Evolutionary conservation across 53 echinoderm and acorn worm genomes (phyloP).

Genomic region (Zoroaster sp.): DNA sequence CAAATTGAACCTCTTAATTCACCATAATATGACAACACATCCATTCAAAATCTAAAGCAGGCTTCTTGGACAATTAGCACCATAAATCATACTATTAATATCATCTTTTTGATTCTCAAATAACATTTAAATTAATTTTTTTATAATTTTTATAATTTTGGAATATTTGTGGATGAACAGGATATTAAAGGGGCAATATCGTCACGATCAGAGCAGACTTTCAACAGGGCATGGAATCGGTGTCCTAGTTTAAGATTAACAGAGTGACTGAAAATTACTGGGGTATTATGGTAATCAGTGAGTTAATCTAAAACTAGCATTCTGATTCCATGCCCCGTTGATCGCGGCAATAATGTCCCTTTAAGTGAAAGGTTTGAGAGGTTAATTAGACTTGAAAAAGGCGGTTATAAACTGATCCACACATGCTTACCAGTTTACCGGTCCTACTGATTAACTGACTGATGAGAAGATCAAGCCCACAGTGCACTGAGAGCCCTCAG

Average conservation of each 20-base stretch:
- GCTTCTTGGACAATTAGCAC: not conserved
- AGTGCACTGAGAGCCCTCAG: too few relatives aligned
- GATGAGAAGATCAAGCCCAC: too few relatives aligned
- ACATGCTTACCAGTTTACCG: too few relatives aligned
- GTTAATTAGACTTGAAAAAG: too few relatives aligned
- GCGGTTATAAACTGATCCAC: too few relatives aligned
- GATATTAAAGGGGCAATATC: not conserved
- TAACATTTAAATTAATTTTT: not conserved
- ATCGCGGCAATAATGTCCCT: too few relatives aligned
- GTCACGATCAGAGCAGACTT: not conserved
- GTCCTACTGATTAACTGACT: too few relatives aligned
- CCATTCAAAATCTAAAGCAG: not conserved
- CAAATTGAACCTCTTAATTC: not conserved
- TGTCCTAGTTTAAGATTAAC: not conserved
- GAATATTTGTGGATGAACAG: not conserved
- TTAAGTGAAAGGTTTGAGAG: too few relatives aligned
- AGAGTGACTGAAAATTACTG: not conserved
- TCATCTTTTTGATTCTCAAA: not conserved
- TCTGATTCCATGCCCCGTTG: too few relatives aligned
- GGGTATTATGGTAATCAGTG: not conserved
- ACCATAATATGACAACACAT: not conserved
- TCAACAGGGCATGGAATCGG: not conserved
- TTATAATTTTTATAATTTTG: not conserved
- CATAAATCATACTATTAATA: not conserved
- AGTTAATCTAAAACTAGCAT: too few relatives aligned